A percentile compares a stretch with the other conserved stretches of the same genome.
phyloP scores from a whole-genome alignment of 2,888 invertebrate genomes.

The Cryptocephalus moraei region DNA sequence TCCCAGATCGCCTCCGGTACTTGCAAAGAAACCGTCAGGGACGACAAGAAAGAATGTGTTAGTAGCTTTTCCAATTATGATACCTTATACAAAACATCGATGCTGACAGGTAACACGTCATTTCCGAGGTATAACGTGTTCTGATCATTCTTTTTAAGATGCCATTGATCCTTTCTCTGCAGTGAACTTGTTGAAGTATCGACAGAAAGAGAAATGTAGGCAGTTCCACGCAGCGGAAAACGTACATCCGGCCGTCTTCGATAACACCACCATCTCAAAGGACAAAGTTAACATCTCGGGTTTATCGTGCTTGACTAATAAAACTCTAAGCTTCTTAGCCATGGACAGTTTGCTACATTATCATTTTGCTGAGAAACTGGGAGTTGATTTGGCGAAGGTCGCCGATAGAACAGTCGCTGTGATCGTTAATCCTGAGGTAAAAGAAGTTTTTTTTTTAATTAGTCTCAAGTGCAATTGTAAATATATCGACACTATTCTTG shows the following conservation, averaged over 20 bases:
- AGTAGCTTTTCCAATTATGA: constrained; percentile 1
- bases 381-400: constrained; percentile 51
- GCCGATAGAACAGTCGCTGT: constrained; percentile 56
- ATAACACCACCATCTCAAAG: constrained; percentile 4
- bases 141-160: constrained; percentile 3
- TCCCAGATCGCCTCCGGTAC: constrained; percentile 8
- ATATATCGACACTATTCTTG: too few species aligned
- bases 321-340: constrained; percentile 52
- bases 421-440: constrained; percentile 62
- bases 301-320: constrained; percentile 46
- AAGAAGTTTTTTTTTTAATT: constrained; percentile 6
- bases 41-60: constrained; percentile 6
- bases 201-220: constrained; percentile 24
- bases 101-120: constrained; percentile 13
- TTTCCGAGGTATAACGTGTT: constrained; percentile 1
- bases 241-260: constrained; percentile 33
- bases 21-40: constrained; percentile 5
- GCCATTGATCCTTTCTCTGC: constrained; percentile 34
- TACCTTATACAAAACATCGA: constrained; percentile 15
- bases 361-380: constrained; percentile 65
- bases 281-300: constrained; percentile 27
- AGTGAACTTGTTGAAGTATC: constrained; percentile 35
- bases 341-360: constrained; percentile 64
- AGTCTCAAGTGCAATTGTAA: too few species aligned
- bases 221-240: constrained; percentile 34